Evolutionary conservation across 2,797 vertebrate genomes (phyloP), one percentile per base, ranked within the genome.

Genomic region (Leuciscus waleckii): DNA sequence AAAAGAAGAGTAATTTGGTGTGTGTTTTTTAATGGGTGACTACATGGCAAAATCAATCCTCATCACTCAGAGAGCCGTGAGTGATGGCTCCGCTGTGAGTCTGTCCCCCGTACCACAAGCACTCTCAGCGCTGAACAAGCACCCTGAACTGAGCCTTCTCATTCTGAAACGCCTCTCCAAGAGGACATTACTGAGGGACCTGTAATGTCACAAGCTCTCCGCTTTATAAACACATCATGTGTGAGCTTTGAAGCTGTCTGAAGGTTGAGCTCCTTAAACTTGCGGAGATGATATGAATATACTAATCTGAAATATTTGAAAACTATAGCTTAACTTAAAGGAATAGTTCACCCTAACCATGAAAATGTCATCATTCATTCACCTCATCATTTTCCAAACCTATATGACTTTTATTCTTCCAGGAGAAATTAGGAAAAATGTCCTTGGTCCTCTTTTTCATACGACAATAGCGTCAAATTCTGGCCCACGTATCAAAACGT

Each of bases 31-130:
- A 68, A 86, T 88, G 88, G 69, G 87, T 88, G 79, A 80, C 89
- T 88, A 80, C 88, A 90, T 84, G 46, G 86, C 83, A 79, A 81
- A 91, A 87, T 86, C 88, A 92, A 90, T 84, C 69, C 77, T 88
- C 89, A 90, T 93, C 87, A 91, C 89, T 92, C 87, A 76, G 86
- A 84, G 87, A 80, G 83, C 80, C 39, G 63, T 88, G 83, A 87
- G 90, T 87, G 86, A 85, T 79, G 87, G 89, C 90, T 93, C 87
- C 87, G 91, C 90, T 91, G 91, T 88, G 91, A 90, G 86, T 92
- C 87, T 93, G 83, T 87, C 81, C 90, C 90, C 90, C 91, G 91
- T 92, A 91, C 92, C 92, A 91, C 88, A 87, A 91, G 91, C 90
- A 91, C 88, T 91, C 87, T 90, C 70, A 49, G 84, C 85, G 86